Percentiles rank a stretch among this genome's conserved stretches.
These are phyloP conservation scores for Boulengeromyrus knoepffleri DNA, from an alignment of 2,113 vertebrate genomes.

Conservation along the genomic window DNA sequence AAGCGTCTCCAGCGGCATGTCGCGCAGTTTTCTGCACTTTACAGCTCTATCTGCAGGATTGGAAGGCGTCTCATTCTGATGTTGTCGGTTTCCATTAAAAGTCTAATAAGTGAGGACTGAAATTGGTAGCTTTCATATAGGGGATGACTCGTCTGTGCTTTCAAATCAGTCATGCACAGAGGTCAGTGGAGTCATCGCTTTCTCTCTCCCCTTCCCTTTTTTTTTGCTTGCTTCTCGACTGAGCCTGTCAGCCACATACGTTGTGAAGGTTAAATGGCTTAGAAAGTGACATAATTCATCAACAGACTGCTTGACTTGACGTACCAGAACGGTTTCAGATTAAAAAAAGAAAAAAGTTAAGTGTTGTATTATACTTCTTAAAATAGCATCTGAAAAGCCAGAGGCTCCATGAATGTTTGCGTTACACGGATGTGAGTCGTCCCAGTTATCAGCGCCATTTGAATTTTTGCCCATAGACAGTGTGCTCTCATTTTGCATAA, in stretches of 20 bases:
- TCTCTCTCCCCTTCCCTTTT: slow-evolving; percentile 15
- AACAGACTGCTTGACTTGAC: slow-evolving; percentile 43
- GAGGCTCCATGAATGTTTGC: slow-evolving; percentile 29
- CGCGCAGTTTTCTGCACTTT: slow-evolving; percentile 43
- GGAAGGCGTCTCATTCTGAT: slow-evolving; percentile 49
- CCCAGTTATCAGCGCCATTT: neutral
- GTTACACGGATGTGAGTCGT: neutral
- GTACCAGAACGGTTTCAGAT: slow-evolving; percentile 41
- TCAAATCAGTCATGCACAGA: slow-evolving; percentile 63
- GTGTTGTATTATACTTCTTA: slow-evolving; percentile 32
- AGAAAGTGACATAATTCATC: slow-evolving; percentile 41
- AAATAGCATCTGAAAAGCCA: slow-evolving; percentile 41
- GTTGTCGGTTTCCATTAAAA: slow-evolving; percentile 42
- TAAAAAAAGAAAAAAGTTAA: slow-evolving; percentile 33
- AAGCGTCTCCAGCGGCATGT: slow-evolving; percentile 44
- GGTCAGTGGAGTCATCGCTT: slow-evolving; percentile 53
- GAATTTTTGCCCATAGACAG: slow-evolving; percentile 43
- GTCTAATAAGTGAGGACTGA: slow-evolving; percentile 57
- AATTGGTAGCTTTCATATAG: slow-evolving; percentile 62
- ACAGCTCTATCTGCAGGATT: slow-evolving; percentile 38
- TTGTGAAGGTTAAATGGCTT: slow-evolving; percentile 61
- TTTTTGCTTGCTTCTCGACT: slow-evolving; percentile 43
- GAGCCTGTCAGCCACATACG: slow-evolving; percentile 47
- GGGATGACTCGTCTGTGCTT: slow-evolving; percentile 62
- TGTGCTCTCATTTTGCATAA: slow-evolving; percentile 35